phyloP scores from a whole-genome alignment of 1,140 invertebrate species.

The Drosophila takahashii region DNA sequence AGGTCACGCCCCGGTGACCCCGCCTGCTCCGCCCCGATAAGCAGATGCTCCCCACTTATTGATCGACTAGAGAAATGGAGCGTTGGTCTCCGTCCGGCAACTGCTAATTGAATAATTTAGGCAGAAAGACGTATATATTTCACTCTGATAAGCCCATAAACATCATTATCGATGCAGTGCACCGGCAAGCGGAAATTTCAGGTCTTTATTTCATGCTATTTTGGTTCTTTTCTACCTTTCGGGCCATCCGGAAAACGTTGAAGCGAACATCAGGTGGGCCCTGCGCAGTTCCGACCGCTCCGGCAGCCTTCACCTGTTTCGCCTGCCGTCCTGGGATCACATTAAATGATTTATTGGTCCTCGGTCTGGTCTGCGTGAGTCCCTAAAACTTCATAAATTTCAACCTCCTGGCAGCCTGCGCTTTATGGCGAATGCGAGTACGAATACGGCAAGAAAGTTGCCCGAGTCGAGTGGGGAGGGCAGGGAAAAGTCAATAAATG shows the following conservation, averaged over 20 bases:
- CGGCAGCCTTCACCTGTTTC: constrained; percentile 20
- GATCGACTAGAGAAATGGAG: constrained; percentile 40
- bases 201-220: constrained; percentile 7
- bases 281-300: constrained; percentile 17
- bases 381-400: constrained; percentile 77
- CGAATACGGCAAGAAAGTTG: constrained; percentile 48
- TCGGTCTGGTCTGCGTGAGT: constrained; percentile 60
- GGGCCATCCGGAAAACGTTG: constrained; percentile 52
- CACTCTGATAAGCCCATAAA: constrained; percentile 54
- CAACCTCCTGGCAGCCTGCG: constrained; percentile 45
- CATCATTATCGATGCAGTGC: constrained; percentile 54
- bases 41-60: constrained; percentile 49
- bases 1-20: constrained; percentile 56
- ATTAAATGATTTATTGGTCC: constrained; percentile 74
- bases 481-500: constrained; percentile 54
- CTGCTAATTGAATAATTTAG: constrained; percentile 61
- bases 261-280: constrained; percentile 63
- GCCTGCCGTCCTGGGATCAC: constrained; percentile 40
- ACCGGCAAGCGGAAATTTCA: constrained; percentile 36
- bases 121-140: constrained; percentile 35
- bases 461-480: not conserved
- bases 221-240: constrained; percentile 3
- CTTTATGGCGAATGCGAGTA: constrained; percentile 42
- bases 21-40: constrained; percentile 45
- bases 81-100: constrained; percentile 3